These are phyloP conservation scores for Cordylochernes scorpioides DNA, from an alignment of 2,888 invertebrate species.

Conservation along the genomic window DNA sequence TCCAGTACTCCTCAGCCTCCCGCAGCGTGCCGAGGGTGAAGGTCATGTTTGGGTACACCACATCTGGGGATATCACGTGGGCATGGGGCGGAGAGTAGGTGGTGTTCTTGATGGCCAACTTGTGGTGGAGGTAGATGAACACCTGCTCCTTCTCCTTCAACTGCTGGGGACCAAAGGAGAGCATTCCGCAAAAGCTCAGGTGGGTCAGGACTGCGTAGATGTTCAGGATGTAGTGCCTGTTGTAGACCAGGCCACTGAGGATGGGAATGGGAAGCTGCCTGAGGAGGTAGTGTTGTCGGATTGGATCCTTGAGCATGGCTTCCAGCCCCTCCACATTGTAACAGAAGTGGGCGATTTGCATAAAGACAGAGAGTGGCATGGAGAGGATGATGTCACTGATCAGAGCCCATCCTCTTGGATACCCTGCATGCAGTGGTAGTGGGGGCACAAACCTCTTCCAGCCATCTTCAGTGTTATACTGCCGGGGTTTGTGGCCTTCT, in stretches of 20 bases:
- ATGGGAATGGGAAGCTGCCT: conserved; percentile 30
- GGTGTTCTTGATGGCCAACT: conserved; percentile 35
- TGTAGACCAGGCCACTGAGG: conserved; percentile 27
- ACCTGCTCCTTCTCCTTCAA: conserved; percentile 40
- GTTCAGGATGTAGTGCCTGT: conserved; percentile 32
- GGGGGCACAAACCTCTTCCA: conserved; percentile 49
- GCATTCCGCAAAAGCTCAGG: conserved; percentile 33
- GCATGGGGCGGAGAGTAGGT: conserved; percentile 34
- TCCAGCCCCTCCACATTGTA: conserved; percentile 30
- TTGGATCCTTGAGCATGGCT: conserved; percentile 35
- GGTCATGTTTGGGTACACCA: conserved; percentile 29
- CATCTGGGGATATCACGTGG: conserved; percentile 29
- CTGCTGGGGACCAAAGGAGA: conserved; percentile 37
- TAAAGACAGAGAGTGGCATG: conserved; percentile 40
- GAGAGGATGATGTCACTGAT: conserved; percentile 39
- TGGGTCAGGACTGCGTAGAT: conserved; percentile 30
- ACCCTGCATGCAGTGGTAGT: conserved; percentile 28
- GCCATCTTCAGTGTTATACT: conserved; percentile 22
- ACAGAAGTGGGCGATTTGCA: conserved; percentile 34
- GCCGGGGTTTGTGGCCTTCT: too few relatives aligned
- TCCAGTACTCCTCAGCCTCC: conserved; percentile 30
- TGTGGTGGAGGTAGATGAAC: conserved; percentile 37
- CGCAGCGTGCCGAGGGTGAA: conserved; percentile 30
- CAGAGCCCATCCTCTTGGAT: conserved; percentile 34
- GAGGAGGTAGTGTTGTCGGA: conserved; percentile 35